phyloP scores from a whole-genome alignment of 2,888 invertebrate genomes.

The Hydraecia micacea region DNA sequence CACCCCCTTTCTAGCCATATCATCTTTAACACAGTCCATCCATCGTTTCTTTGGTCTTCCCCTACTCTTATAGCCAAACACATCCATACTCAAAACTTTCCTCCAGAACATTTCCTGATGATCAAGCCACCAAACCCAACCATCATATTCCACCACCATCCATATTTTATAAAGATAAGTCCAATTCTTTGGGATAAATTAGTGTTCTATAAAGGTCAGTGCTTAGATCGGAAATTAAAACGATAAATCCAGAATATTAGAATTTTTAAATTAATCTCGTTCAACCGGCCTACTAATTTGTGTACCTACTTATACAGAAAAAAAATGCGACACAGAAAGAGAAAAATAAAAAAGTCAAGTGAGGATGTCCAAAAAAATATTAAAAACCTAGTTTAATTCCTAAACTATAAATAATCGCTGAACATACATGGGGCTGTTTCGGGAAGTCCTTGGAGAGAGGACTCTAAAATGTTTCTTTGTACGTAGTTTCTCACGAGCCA shows the following conservation, averaged over 20 bases:
- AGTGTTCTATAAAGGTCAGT: conserved; percentile 1
- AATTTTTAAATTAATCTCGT: background rate
- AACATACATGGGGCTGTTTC: no score
- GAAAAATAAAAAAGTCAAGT: no score
- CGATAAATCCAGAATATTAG: conserved; percentile 7
- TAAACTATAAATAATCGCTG: no score
- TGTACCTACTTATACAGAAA: background rate
- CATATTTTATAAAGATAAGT: background rate
- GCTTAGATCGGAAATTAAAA: conserved; percentile 34
- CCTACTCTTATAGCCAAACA: background rate
- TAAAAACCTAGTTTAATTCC: no score
- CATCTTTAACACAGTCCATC: background rate
- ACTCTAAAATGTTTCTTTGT: no score
- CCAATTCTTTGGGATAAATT: background rate
- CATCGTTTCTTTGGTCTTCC: background rate
- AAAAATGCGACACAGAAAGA: no score
- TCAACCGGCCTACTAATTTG: background rate
- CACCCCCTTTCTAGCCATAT: background rate
- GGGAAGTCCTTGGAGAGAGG: no score
- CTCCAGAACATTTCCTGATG: background rate
- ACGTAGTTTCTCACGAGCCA: no score
- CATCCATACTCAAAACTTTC: background rate
- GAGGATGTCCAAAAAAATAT: no score
- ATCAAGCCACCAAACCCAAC: no score
- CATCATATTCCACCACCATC: no score